These are phyloP conservation scores for Scalopus aquaticus DNA, from an alignment of 2,113 vertebrate species.

Conservation along the genomic window DNA sequence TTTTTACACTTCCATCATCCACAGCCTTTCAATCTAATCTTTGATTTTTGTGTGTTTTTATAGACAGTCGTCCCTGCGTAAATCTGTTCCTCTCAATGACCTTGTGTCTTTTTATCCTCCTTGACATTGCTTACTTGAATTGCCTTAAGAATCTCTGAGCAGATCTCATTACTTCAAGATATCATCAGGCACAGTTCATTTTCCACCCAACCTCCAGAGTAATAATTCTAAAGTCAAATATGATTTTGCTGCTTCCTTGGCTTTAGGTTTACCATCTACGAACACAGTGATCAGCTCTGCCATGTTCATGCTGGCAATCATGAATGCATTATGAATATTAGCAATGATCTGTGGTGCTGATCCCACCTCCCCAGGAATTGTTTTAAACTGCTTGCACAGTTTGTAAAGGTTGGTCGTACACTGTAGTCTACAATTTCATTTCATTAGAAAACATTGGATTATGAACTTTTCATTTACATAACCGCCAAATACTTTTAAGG, in stretches of 20 bases:
- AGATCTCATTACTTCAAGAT: background rate
- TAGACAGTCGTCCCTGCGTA: background rate
- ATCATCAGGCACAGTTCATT: background rate
- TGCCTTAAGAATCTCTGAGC: background rate
- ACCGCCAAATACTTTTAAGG: background rate
- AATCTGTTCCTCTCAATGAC: background rate
- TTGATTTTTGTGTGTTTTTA: background rate
- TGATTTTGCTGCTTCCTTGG: background rate
- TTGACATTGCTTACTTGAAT: background rate
- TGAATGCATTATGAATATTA: background rate
- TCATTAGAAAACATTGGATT: background rate
- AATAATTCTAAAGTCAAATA: background rate
- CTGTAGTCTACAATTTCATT: background rate
- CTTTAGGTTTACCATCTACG: background rate
- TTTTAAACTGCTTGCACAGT: background rate
- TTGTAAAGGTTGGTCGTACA: background rate
- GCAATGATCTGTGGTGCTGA: rapidly evolving
- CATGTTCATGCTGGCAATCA: background rate
- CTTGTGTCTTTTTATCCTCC: background rate
- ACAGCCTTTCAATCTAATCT: background rate
- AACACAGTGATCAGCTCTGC: background rate
- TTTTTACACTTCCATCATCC: background rate
- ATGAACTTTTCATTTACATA: background rate
- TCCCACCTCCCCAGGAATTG: background rate
- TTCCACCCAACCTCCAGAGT: background rate